Base-by-base conservation (phyloP, 1,140 invertebrate species). In the Trachymyrmex cornetzi region DNA sequence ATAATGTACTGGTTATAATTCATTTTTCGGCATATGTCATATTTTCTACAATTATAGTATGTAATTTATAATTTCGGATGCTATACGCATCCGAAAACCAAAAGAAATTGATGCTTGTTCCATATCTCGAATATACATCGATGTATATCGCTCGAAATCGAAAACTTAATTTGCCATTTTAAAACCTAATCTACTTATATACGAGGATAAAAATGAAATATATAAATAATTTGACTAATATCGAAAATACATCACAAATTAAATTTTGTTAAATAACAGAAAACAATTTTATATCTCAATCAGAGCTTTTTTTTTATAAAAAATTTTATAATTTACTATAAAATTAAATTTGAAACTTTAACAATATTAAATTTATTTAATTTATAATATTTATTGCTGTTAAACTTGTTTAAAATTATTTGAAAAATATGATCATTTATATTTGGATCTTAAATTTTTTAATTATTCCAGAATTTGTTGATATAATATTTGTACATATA, bases 21-120 rank as follows among this genome's bases (percentile, higher is more conserved):
- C 77, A 81, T 86, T 69, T 59, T 50, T 86, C 6, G 11, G 12
- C 6, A 11, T 24, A 6, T 80, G 44, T 80, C n/a, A n/a, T 59
- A 12, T 50, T 81, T 55, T 48, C 7, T 59, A 22, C 7, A 2
- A 48, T 14, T 80, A 34, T 59, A 44, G 1, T 44, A 44, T 44
- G 6, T 59, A 69, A 80, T 69, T 86, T 86, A 2, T 48, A 85
- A 22, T 30, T 44, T 86, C n/a, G 30, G 77, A 64, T 11, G 59
- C 16, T 11, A 34, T 6, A 34, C 30, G 30, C 30, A 3, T 75
- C 3, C 3, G 3, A n/a, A 48, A 86, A 81, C 16, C 14, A 77
- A 0, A 12, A 22, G 59, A 77, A 67, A 27, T 38, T 55, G 44
- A 11, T 63, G 38, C 12, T 19, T 67, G 11, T 86, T 69, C 5